phyloP scores from a whole-genome alignment of 2,797 vertebrate species.

The Prunella strophiata region DNA sequence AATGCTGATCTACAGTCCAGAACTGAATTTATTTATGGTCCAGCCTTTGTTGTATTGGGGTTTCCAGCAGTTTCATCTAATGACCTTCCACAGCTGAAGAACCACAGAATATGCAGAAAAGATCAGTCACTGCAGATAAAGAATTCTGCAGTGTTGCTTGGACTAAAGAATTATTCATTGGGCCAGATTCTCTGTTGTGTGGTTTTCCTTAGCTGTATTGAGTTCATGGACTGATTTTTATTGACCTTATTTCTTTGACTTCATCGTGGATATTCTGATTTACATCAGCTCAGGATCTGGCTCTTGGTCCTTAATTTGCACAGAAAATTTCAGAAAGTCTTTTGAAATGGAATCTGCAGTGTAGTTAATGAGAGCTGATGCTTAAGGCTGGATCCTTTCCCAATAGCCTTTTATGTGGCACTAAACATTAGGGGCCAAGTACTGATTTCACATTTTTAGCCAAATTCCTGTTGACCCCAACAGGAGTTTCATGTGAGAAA shows the following conservation, averaged over 20 bases:
- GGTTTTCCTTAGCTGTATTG: conserved; percentile 2
- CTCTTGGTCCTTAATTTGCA: conserved; percentile 33
- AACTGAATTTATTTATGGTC: background rate
- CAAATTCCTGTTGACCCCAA: conserved; percentile 51
- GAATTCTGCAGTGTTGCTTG: conserved; percentile 10
- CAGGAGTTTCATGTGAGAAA: conserved; percentile 33
- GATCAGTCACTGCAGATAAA: conserved; percentile 27
- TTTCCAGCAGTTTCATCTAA: conserved; percentile 24
- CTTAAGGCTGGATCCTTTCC: conserved; percentile 46
- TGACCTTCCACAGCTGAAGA: conserved; percentile 6
- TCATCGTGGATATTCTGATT: background rate
- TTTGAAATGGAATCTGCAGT: conserved; percentile 53
- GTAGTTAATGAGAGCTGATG: conserved; percentile 54
- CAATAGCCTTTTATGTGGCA: conserved; percentile 16
- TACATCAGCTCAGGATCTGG: conserved; percentile 41
- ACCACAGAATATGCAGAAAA: background rate
- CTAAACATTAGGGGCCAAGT: conserved; percentile 44
- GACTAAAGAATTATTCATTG: conserved; percentile 35
- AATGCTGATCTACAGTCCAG: background rate
- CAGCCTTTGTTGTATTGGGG: background rate
- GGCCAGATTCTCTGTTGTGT: conserved; percentile 26
- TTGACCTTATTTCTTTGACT: conserved; percentile 50
- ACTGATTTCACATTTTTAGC: conserved; percentile 41
- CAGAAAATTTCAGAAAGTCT: conserved; percentile 48
- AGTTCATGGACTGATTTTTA: conserved; percentile 48